Conservation (phyloP, 2,888 invertebrate species). For the Cephus nigrinus region DNA sequence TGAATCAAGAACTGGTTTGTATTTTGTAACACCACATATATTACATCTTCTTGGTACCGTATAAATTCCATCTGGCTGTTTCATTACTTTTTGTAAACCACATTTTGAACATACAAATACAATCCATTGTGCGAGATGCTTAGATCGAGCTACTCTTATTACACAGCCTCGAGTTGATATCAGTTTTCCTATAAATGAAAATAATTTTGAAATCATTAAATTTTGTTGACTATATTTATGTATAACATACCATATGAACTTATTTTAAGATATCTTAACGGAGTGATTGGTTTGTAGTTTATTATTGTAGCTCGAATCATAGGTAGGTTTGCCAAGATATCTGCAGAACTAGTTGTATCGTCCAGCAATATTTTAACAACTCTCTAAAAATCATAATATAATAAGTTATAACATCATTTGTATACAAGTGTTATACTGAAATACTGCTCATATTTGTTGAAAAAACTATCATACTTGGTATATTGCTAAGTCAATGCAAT, state of each 20-base stretch:
- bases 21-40: slow-evolving; percentile 73
- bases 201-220: slow-evolving; percentile 16
- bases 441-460: neutral
- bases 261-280: slow-evolving; percentile 77
- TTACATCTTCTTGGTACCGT: slow-evolving; percentile 72
- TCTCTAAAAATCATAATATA: slow-evolving; percentile 32
- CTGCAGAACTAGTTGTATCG: slow-evolving; percentile 61
- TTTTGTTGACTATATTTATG: slow-evolving; percentile 4
- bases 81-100: slow-evolving; percentile 60
- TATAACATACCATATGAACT: slow-evolving; percentile 75
- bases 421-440: neutral
- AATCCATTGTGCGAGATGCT: slow-evolving; percentile 79
- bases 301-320: slow-evolving; percentile 71
- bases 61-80: slow-evolving; percentile 72
- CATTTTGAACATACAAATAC: slow-evolving; percentile 83
- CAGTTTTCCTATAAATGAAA: slow-evolving; percentile 72
- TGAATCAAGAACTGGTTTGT: slow-evolving; percentile 74
- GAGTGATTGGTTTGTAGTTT: slow-evolving; percentile 76
- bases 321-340: slow-evolving; percentile 60
- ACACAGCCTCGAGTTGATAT: slow-evolving; percentile 88
- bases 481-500: slow-evolving; percentile 81
- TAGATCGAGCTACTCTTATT: slow-evolving; percentile 81
- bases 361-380: slow-evolving; percentile 48
- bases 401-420: neutral
- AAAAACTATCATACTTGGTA: slow-evolving; percentile 72